Percentiles rank a stretch among this genome's conserved stretches.
Conservation (phyloP, 2,797 vertebrate genomes). For the Darevskia mixta region DNA sequence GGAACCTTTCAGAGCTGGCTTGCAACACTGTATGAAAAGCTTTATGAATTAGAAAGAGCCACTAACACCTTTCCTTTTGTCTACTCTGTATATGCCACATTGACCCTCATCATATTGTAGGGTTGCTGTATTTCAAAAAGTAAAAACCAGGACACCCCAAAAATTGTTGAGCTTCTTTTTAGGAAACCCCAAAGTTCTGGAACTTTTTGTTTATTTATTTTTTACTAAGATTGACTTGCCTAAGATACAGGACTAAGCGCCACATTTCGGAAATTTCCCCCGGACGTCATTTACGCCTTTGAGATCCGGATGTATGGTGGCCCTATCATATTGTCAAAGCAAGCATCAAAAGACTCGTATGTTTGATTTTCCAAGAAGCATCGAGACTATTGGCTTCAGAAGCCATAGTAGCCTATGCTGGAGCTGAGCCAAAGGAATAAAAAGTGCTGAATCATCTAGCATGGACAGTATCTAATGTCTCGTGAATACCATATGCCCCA, state of each 20-base stretch:
- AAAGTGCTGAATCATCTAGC: constrained; percentile 12
- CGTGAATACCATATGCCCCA: constrained; percentile 44
- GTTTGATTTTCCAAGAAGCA: constrained; percentile 46
- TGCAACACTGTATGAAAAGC: background rate
- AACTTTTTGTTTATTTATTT: too few relatives aligned
- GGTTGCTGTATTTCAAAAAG: too few relatives aligned
- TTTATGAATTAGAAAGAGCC: constrained; percentile 1
- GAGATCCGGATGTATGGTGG: too few relatives aligned
- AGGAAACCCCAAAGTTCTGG: background rate
- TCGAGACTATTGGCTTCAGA: constrained; percentile 19
- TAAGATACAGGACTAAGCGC: too few relatives aligned
- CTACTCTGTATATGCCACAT: background rate
- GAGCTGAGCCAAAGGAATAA: constrained; percentile 45
- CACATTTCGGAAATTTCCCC: too few relatives aligned
- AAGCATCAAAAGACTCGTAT: constrained; percentile 13
- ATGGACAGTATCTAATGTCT: constrained; percentile 30
- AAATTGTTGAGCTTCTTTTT: too few relatives aligned
- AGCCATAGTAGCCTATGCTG: constrained; percentile 17
- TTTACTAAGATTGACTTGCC: too few relatives aligned
- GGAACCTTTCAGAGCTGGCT: constrained; percentile 48
- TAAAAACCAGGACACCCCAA: too few relatives aligned
- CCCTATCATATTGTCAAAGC: constrained; percentile 28
- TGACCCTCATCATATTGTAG: constrained; percentile 3
- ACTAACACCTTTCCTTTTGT: constrained; percentile 42
- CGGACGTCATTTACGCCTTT: too few relatives aligned